Percentiles rank a stretch among this genome's conserved stretches.
These are phyloP conservation scores for Drosophila murphyi DNA, from an alignment of 1,140 invertebrate genomes.

Conservation along the genomic window DNA sequence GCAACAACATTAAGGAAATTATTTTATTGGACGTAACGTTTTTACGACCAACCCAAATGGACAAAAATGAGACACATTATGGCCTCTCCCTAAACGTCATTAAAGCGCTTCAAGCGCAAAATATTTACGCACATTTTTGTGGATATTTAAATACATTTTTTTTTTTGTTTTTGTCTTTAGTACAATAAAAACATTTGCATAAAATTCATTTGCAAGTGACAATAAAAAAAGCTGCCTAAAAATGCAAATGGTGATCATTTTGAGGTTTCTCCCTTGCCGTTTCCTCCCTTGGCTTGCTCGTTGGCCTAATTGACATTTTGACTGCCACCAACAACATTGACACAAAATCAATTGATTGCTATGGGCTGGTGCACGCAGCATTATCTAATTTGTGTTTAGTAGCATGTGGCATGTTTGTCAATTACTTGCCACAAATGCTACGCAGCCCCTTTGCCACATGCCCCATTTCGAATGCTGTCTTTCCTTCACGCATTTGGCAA, in stretches of 20 bases:
- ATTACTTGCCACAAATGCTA: conserved; percentile 59
- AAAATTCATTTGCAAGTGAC: conserved; percentile 58
- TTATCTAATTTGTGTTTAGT: conserved; percentile 78
- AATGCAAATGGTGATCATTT: conserved; percentile 61
- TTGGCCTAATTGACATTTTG: conserved; percentile 72
- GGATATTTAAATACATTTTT: conserved; percentile 59
- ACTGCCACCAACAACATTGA: conserved; percentile 50
- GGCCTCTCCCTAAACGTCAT: conserved; percentile 2
- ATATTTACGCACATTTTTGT: conserved; percentile 56
- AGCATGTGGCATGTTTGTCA: conserved; percentile 80
- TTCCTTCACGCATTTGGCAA: conserved; percentile 1
- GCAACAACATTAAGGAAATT: conserved; percentile 61
- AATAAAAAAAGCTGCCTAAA: conserved; percentile 42
- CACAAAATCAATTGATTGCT: conserved; percentile 76
- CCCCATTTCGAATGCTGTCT: background rate
- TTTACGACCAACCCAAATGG: conserved; percentile 57
- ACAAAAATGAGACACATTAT: conserved; percentile 43
- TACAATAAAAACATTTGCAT: conserved; percentile 57
- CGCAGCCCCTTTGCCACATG: background rate
- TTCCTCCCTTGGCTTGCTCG: background rate
- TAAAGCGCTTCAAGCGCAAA: conserved; percentile 37
- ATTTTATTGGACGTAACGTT: conserved; percentile 81
- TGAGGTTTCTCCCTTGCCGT: background rate
- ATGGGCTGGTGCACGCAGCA: conserved; percentile 38
- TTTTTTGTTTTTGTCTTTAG: background rate